Evolutionary conservation across 1,140 invertebrate genomes (phyloP).

Genomic region (Euura saliciscinereae): DNA sequence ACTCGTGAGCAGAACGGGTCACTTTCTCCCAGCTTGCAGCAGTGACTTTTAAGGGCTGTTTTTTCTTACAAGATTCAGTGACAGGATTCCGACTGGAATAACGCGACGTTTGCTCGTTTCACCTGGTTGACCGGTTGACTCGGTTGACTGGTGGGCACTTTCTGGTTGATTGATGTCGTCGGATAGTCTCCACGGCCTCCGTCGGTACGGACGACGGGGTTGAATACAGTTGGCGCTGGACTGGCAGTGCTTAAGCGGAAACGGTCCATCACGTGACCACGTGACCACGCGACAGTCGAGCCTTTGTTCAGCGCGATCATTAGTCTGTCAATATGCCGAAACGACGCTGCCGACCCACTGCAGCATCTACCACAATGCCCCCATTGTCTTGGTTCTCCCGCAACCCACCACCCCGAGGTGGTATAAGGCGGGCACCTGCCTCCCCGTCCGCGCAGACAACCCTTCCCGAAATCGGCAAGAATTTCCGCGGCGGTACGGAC

Average conservation of each 20-base stretch:
- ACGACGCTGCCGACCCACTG: slow-evolving; percentile 47
- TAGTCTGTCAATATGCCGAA: slow-evolving; percentile 61
- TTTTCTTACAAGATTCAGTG: not conserved
- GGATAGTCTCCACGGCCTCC: not conserved
- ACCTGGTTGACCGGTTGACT: slow-evolving; percentile 6
- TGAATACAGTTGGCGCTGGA: slow-evolving; percentile 6
- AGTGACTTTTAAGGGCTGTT: not conserved
- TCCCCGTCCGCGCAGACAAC: slow-evolving; percentile 19
- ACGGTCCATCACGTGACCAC: slow-evolving; percentile 54
- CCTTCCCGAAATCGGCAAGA: not conserved
- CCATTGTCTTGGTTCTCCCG: slow-evolving; percentile 21
- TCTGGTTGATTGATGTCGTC: slow-evolving; percentile 2
- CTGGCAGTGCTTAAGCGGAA: slow-evolving; percentile 2
- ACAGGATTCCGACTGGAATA: not conserved
- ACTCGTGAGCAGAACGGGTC: not conserved
- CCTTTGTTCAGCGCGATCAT: slow-evolving; percentile 58
- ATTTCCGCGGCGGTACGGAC: not conserved
- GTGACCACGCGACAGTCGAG: slow-evolving; percentile 57
- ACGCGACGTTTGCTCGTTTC: not conserved
- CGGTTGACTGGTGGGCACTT: slow-evolving; percentile 3
- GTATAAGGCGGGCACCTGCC: slow-evolving; percentile 1
- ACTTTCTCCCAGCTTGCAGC: not conserved
- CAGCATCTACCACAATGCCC: slow-evolving; percentile 24
- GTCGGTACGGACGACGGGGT: not conserved
- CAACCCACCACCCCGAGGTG: not conserved